phyloP scores from a whole-genome alignment of 2,888 invertebrate species.

The Nephrotoma flavescens region DNA sequence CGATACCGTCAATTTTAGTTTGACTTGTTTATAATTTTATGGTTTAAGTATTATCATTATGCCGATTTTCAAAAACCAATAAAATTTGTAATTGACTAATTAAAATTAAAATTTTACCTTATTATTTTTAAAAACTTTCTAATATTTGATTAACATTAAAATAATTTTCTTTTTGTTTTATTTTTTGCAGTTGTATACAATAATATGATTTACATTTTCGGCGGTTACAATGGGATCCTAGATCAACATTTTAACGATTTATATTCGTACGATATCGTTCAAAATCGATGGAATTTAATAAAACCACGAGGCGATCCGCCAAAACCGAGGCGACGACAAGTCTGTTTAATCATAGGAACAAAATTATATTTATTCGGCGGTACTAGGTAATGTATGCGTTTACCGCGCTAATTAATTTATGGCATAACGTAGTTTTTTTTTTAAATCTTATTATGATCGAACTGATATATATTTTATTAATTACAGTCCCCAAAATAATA shows the following conservation, averaged over 20 bases:
- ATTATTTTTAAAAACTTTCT: no score
- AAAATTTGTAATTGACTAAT: no score
- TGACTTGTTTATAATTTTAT: no score
- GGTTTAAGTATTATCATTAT: no score
- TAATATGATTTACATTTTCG: conserved; percentile 71
- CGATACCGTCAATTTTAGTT: no score
- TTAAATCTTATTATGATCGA: neutral
- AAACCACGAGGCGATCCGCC: conserved; percentile 44
- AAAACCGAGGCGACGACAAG: conserved; percentile 57
- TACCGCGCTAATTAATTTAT: conserved; percentile 4
- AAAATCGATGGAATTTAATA: conserved; percentile 45
- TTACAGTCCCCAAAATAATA: conserved; percentile 8
- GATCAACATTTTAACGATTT: conserved; percentile 75
- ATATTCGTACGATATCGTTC: conserved; percentile 51
- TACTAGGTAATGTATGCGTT: conserved; percentile 47
- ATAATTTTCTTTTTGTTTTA: neutral
- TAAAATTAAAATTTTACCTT: no score
- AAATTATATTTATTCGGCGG: conserved; percentile 80
- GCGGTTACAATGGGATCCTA: conserved; percentile 68
- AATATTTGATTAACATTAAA: neutral
- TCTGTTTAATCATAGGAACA: conserved; percentile 57
- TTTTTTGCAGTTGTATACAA: conserved; percentile 56
- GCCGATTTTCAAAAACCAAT: no score
- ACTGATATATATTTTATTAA: neutral
- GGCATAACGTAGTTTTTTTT: neutral